Evolutionary conservation across 2,113 vertebrate species (phyloP).

Genomic region (Dissostichus mawsoni): DNA sequence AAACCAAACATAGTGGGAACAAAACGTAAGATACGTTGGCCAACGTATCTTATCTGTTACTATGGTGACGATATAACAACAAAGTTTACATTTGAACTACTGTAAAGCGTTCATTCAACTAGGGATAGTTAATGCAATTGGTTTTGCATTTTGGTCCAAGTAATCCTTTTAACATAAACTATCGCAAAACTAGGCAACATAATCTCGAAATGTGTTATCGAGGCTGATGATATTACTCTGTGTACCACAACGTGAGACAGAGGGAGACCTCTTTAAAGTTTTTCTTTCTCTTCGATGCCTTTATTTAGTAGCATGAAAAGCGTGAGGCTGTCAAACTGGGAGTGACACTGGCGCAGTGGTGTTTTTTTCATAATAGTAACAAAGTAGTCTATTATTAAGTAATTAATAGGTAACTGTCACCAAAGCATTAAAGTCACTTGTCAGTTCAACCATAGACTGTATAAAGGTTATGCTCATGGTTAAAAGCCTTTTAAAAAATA

Average conservation of each 20-base stretch:
- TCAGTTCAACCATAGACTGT: no score
- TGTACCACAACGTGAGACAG: rapidly evolving
- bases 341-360: neutral
- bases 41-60: neutral
- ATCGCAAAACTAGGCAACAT: neutral
- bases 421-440: rapidly evolving
- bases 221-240: neutral
- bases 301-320: slow-evolving; percentile 22
- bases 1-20: no score
- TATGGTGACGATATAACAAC: neutral
- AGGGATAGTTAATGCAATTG: neutral
- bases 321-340: neutral
- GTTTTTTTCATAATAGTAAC: rapidly evolving
- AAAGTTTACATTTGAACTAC: neutral
- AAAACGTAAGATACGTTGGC: no score
- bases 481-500: no score
- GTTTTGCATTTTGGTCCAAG: neutral
- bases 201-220: neutral
- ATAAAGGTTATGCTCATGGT: no score
- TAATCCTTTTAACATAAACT: neutral
- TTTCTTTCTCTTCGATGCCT: neutral
- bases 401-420: neutral
- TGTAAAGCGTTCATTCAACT: neutral
- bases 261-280: neutral
- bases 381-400: neutral